Evolutionary conservation across 2,797 vertebrate species (phyloP).

Genomic region (Tokudaia tokunoshimensis): DNA sequence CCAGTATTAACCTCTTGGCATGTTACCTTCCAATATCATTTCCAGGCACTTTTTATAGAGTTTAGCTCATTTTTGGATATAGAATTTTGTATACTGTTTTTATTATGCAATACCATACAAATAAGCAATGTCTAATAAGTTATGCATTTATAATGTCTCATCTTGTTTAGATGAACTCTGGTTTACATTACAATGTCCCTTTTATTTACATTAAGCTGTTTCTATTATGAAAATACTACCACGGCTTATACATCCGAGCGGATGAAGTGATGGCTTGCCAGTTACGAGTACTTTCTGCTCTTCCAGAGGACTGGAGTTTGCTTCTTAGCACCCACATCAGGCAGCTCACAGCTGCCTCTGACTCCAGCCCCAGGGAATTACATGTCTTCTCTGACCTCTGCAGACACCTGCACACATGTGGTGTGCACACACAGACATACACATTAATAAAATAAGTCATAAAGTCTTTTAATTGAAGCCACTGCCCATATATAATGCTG

Average conservation of each 20-base stretch:
- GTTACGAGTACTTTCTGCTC: background rate
- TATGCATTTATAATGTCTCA: conserved; percentile 19
- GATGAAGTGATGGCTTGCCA: background rate
- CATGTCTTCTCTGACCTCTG: background rate
- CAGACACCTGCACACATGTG: background rate
- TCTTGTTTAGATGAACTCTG: conserved; percentile 41
- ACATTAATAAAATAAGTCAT: background rate
- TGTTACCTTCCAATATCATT: conserved; percentile 55
- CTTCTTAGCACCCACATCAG: background rate
- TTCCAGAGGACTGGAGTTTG: background rate
- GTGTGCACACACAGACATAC: background rate
- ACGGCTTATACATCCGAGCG: conserved; percentile 13
- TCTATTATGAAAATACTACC: conserved; percentile 53
- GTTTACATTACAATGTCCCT: conserved; percentile 51
- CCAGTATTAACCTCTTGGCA: conserved; percentile 45
- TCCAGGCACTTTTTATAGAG: conserved; percentile 39
- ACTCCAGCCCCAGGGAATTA: background rate
- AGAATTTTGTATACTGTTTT: conserved; percentile 58
- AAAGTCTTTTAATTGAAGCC: conserved; percentile 19
- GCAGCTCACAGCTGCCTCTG: background rate
- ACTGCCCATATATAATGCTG: background rate
- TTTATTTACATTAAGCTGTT: conserved; percentile 44
- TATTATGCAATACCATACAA: conserved; percentile 45
- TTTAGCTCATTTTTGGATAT: conserved; percentile 40
- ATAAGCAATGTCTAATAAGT: conserved; percentile 58